A percentile compares a stretch with the other conserved stretches of the same genome.
Evolutionary conservation across 2,797 vertebrate genomes (phyloP).

Genomic region (Xenops minutus): DNA sequence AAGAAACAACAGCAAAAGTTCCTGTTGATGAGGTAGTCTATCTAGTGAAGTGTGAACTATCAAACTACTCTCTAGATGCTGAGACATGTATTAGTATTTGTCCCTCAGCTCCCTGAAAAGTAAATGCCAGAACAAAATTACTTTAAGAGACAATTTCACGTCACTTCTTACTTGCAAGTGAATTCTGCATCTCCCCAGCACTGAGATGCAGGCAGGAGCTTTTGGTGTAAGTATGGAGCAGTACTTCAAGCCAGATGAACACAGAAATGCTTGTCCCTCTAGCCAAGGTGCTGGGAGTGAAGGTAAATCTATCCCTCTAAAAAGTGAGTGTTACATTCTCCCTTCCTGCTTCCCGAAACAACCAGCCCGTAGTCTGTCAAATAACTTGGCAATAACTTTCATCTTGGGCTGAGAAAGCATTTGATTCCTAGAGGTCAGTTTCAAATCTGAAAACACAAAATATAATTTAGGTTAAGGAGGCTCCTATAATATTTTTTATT

Average conservation of each 20-base stretch:
- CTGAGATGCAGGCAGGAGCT: not conserved
- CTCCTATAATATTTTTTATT: not conserved
- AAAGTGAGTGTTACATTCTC: accelerated
- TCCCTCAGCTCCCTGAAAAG: not conserved
- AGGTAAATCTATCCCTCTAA: not conserved
- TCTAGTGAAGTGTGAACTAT: not conserved
- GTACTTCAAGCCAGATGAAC: not conserved
- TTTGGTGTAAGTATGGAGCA: not conserved
- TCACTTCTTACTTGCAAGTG: not conserved
- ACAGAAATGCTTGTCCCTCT: not conserved
- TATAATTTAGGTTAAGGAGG: not conserved
- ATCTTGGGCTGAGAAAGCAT: not conserved
- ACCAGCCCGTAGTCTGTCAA: not conserved
- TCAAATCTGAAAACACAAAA: conserved; percentile 6
- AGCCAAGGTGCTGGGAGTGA: not conserved
- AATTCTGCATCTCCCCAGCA: not conserved
- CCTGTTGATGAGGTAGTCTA: not conserved
- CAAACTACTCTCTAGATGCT: not conserved
- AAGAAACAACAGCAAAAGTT: not conserved
- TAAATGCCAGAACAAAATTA: not conserved
- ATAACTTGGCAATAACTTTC: not conserved
- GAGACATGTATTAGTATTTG: not conserved
- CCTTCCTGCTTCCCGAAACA: not conserved
- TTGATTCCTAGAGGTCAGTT: not conserved
- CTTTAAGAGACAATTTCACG: not conserved